Conservation (phyloP, 2,888 invertebrate species). For the Ceramica pisi region DNA sequence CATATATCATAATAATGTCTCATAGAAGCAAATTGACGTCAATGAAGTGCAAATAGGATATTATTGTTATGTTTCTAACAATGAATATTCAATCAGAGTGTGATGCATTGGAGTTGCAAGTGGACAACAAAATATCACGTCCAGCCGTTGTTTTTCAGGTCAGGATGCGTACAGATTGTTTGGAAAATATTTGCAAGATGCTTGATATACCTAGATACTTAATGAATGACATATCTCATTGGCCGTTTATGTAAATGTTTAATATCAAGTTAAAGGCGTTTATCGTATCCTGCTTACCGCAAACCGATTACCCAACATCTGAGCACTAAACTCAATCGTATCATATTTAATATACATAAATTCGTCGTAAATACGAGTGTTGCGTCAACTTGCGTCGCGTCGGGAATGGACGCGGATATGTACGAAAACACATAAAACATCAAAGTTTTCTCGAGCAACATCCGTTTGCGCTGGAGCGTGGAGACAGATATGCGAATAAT, state of each 20-base stretch:
- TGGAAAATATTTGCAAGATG: conserved; percentile 16
- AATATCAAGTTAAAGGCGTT: conserved; percentile 21
- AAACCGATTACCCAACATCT: conserved; percentile 39
- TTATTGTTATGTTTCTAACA: conserved; percentile 42
- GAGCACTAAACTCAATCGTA: conserved; percentile 33
- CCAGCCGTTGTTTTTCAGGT: conserved; percentile 5
- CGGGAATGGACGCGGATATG: conserved; percentile 57
- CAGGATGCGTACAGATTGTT: neutral
- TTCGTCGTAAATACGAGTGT: conserved; percentile 36
- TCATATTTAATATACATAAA: conserved; percentile 53
- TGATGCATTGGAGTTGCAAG: conserved; percentile 2
- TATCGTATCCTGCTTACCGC: conserved; percentile 21
- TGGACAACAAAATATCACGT: conserved; percentile 5
- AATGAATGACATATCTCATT: neutral
- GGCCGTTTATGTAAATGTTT: neutral
- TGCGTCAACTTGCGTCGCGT: conserved; percentile 33
- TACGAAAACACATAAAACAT: conserved; percentile 69
- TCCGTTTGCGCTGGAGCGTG: conserved; percentile 69
- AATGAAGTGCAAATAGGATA: conserved; percentile 48
- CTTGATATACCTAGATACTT: neutral
- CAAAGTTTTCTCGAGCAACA: conserved; percentile 79
- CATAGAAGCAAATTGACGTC: conserved; percentile 58
- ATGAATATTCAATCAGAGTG: conserved; percentile 27
- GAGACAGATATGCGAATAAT: conserved; percentile 60
- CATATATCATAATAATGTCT: conserved; percentile 33